Evolutionary conservation across 1,140 invertebrate species (phyloP), one percentile per base, ranked within the genome.

Genomic region (Cheumatopsyche charites): DNA sequence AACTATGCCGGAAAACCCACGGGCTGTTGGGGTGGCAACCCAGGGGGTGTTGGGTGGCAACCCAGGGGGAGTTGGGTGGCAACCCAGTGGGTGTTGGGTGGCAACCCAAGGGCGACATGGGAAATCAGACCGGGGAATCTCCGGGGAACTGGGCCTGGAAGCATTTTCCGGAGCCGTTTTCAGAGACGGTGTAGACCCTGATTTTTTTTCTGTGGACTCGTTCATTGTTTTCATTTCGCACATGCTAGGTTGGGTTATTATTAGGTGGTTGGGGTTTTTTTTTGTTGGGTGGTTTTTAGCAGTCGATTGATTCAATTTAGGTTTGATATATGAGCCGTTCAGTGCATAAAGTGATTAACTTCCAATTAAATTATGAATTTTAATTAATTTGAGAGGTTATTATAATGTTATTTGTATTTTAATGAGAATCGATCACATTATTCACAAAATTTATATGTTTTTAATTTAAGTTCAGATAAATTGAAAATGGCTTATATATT

Each of bases 161-260:
- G 26, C 66, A 43, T 68, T 55, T 68, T 55, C 66, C 66, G 23
- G 55, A 58, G 66, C 19, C 66, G 49, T 68, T 68, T 68, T 68
- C 36, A 68, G 26, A 68, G 41, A 26, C 49, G 45, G 66, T 41
- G 49, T 47, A n/a, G 23, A 23, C 55, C 55, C 55, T 58, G 55
- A 63, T 42, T 45, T 63, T n/a, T 15, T 45, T 63, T 63, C n/a
- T 41, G 13, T 41, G 4, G 26, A 29, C 21, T 12, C 15, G 6
- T 6, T 21, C 52, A 17, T 9, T 12, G 52, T 58, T 58, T 23
- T 11, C 25, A 23, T 63, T 36, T 36, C 29, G 29, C 29, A 36
- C 29, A 36, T 36, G 9, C 29, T 4, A 3, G 29, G 29, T 3
- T 47, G 43, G 2, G 43, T 47, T 47, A 47, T 47, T 36, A 36